phyloP scores from a whole-genome alignment of 2,113 vertebrate genomes.

The Candoia aspera region DNA sequence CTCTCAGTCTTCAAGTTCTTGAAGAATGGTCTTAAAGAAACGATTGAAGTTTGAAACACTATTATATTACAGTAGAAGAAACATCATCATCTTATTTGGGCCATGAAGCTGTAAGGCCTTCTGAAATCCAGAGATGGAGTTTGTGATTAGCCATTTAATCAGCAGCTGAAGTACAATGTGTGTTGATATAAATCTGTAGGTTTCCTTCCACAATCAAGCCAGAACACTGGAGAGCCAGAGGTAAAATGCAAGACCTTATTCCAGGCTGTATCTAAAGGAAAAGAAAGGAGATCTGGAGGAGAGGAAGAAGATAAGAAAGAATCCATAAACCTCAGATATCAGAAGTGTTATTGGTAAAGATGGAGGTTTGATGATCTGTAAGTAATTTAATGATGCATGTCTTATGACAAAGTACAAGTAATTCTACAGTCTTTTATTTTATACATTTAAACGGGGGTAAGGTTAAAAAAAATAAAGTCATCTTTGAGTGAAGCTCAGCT shows the following conservation, averaged over 20 bases:
- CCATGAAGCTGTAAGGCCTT: not conserved
- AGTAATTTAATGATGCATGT: not conserved
- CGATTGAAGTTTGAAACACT: not conserved
- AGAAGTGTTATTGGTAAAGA: constrained; percentile 36
- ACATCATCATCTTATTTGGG: not conserved
- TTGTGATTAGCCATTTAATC: not conserved
- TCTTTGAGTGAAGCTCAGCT: no score
- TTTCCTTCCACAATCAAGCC: not conserved
- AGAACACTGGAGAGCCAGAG: constrained; percentile 8
- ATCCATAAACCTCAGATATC: constrained; percentile 49
- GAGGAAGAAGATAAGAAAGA: not conserved
- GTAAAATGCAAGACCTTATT: constrained; percentile 10
- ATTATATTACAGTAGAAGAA: not conserved
- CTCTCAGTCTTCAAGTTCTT: not conserved
- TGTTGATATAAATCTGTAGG: not conserved
- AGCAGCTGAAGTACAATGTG: not conserved
- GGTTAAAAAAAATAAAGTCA: no score
- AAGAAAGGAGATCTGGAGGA: constrained; percentile 37
- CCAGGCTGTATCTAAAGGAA: constrained; percentile 12
- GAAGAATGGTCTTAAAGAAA: not conserved
- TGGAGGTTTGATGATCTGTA: not conserved
- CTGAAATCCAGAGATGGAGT: not conserved
- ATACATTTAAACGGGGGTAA: not conserved
- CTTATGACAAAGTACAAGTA: not conserved
- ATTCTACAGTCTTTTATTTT: not conserved